phyloP scores from a whole-genome alignment of 2,113 vertebrate genomes.

The Clarias macrocephalus region DNA sequence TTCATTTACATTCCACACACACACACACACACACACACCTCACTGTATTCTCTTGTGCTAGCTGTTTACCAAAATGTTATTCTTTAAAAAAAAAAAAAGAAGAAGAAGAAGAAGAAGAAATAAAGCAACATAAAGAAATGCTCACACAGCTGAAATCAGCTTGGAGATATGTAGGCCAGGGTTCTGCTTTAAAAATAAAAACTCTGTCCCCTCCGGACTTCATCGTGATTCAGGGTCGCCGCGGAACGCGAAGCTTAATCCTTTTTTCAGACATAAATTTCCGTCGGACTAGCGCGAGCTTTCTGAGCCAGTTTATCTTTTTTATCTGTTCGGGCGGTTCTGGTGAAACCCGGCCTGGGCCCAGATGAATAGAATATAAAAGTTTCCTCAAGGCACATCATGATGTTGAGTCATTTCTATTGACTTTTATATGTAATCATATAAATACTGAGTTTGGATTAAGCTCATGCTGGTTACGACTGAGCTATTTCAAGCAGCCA shows the following conservation, averaged over 20 bases:
- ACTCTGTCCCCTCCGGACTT: background rate
- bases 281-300: background rate
- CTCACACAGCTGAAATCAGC: constrained; percentile 37
- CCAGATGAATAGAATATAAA: background rate
- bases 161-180: constrained; percentile 28
- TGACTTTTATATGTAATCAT: too few relatives aligned
- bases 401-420: background rate
- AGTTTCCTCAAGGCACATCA: background rate
- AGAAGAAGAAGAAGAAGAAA: too few relatives aligned
- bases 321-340: background rate
- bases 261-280: background rate
- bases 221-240: background rate
- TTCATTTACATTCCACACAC: constrained; percentile 42
- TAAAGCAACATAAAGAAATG: background rate
- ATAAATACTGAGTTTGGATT: too few relatives aligned
- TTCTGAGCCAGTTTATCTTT: background rate
- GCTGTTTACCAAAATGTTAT: constrained; percentile 35
- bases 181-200: constrained; percentile 16
- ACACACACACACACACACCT: constrained; percentile 17
- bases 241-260: background rate
- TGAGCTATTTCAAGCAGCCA: too few relatives aligned
- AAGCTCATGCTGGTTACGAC: too few relatives aligned
- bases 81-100: background rate
- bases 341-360: background rate
- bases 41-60: constrained; percentile 24